Evolutionary conservation across 2,797 vertebrate species (phyloP), one percentile per base, ranked within the genome.

Genomic region (Oreortyx pictus): DNA sequence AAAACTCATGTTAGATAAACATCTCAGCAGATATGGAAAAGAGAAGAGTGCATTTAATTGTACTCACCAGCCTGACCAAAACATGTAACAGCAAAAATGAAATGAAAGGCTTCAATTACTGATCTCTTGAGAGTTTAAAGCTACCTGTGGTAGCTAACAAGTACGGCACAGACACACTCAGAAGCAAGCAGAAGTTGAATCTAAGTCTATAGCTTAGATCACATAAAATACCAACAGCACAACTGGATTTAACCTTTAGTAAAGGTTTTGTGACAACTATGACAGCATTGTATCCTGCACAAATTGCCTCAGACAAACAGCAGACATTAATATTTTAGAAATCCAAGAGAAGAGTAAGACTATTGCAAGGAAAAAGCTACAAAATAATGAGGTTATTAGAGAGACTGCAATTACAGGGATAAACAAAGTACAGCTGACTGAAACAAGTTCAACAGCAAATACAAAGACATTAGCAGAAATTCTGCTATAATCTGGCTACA

Each of bases 311-410:
- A 79, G 43, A 46, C 44, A 92, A 93, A 84, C 16, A 62, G 13
- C 50, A 89, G 29, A 25, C 67, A 80, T 86, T 93, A 82, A 47
- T 96, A 91, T 82, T 92, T 94, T 37, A 89, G 87, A 92, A 85
- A 72, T 82, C 75, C 57, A 68, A 77, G 44, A 81, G 65, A 62
- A 92, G 7, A 89, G 1, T 20, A 90, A 70, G 8, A 86, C 60
- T 50, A 61, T 24, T 27, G 82, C 33, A 88, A 82, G 27, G 41
- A 88, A 17, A 93, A 89, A 89, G 47, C 33, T 43, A 56, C 16
- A 85, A 50, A 82, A 83, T 85, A 70, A 86, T 27, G 23, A 59
- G 29, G 33, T 50, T 80, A 52, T 90, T 72, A 94, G 24, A 76
- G 62, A 90, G 19, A 39, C 20, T 85, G 61, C 35, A 84, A 71